Percentiles rank a stretch among this genome's conserved stretches.
phyloP scores from a whole-genome alignment of 2,797 vertebrate species.

The Pitangus sulphuratus region DNA sequence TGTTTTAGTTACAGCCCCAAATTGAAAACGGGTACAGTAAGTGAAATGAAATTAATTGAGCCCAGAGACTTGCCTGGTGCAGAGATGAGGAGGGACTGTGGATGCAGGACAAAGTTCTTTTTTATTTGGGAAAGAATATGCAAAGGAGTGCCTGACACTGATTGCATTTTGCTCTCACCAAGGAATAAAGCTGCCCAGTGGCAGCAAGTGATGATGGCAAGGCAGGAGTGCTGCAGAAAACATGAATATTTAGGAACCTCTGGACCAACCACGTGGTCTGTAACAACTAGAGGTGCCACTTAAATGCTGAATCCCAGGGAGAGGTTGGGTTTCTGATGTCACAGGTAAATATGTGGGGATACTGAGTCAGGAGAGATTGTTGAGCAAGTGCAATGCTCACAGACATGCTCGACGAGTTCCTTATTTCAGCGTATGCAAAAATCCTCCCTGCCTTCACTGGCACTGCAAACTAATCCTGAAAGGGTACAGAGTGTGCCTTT shows the following conservation, averaged over 20 bases:
- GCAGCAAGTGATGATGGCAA: not conserved
- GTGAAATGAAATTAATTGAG: not conserved
- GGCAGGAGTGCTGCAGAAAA: not conserved
- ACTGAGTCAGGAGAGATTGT: not conserved
- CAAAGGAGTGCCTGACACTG: not conserved
- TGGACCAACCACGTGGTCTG: not conserved
- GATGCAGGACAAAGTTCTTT: not conserved
- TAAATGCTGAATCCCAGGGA: not conserved
- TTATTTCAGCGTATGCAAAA: not conserved
- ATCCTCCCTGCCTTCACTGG: not conserved
- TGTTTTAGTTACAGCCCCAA: not conserved
- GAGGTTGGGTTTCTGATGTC: not conserved
- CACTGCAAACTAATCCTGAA: not conserved
- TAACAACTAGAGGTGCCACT: not conserved
- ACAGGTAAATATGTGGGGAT: not conserved
- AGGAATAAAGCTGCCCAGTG: not conserved
- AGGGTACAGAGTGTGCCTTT: not conserved
- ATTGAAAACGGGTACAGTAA: not conserved
- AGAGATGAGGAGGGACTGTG: not conserved
- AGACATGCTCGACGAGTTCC: not conserved
- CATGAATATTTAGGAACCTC: not conserved
- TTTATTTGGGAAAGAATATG: not conserved
- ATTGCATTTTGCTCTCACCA: not conserved
- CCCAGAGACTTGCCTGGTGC: not conserved
- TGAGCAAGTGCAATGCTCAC: not conserved